These are phyloP conservation scores for Coreoperca whiteheadi DNA, from an alignment of 2,113 vertebrate genomes.

Conservation along the genomic window DNA sequence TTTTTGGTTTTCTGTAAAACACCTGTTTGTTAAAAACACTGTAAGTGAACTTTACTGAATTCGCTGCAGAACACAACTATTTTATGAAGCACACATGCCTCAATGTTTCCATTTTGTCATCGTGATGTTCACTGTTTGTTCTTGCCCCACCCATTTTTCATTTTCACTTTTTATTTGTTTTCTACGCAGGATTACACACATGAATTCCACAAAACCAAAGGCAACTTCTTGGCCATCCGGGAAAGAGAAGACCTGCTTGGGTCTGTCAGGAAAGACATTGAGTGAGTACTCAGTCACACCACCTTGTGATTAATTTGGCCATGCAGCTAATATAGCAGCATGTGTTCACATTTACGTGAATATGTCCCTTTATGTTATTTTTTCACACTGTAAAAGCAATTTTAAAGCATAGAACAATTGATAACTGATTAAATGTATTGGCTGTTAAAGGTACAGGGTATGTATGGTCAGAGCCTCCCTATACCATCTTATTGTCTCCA, in stretches of 20 bases:
- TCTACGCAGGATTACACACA: constrained; percentile 94
- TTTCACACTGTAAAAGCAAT: neutral
- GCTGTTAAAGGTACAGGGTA: neutral
- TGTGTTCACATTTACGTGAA: neutral
- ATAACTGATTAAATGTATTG: neutral
- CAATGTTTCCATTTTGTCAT: neutral
- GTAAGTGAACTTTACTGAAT: neutral
- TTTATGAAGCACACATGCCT: neutral
- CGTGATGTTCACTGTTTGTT: neutral
- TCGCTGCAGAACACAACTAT: neutral
- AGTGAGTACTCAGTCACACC: constrained; percentile 87
- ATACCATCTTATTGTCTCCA: neutral
- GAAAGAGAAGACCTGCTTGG: constrained; percentile 97
- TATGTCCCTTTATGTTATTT: neutral
- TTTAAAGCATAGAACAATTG: neutral
- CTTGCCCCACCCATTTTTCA: neutral
- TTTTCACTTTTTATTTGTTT: constrained; percentile 43
- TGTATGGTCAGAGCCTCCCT: neutral
- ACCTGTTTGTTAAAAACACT: neutral
- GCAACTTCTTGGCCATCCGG: constrained; percentile 94
- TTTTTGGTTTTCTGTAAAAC: neutral
- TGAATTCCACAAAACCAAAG: constrained; percentile 99
- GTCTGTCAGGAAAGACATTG: constrained; percentile 97
- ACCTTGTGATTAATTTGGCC: neutral
- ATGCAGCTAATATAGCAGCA: neutral